Base-by-base conservation (phyloP, 2,888 invertebrate species). In the Mimachlamys varia region DNA sequence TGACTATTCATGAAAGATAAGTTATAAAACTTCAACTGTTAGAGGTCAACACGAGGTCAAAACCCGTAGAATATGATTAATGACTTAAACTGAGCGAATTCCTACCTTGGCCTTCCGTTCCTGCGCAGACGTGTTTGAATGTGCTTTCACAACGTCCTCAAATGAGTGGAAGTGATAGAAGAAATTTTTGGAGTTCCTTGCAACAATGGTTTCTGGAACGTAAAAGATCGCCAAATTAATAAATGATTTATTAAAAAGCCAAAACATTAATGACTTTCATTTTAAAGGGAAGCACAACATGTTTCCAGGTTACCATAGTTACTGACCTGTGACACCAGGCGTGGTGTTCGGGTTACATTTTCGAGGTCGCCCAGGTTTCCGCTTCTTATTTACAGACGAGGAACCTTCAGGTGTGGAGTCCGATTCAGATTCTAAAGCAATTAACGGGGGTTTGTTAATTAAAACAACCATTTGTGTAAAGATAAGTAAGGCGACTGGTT, bases 341-440 rank as follows among this genome's bases (percentile, higher is more conserved):
- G 94, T 92, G 33, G 94, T 93, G 17, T 94, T 92, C 58, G 93
- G 93, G 88, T 93, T 94, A 90, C 94, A 95, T 95, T 98, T 98
- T 93, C 98, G 98, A 0, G 98, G 98, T 93, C 98, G 97, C 0
- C 98, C 98, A 0, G 98, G 98, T 97, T 98, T 98, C 17, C 98
- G 97, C 96, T 98, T 98, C 95, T 98, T 98, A 89, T 94, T 94
- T 87, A 95, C 95, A 15, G 95, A 93, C 15, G 90, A 91, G 76
- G 90, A 90, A 17, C 90, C 93, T 22, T 94, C 94, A 62, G 94
- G 94, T 22, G 94, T 94, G 55, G 93, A 91, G 58, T 93, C 93
- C 19, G 93, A 92, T 90, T 94, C 94, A 49, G 94, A 94, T 62
- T 94, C 94, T 95, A 90, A 38, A 92, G 89, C 19, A 76, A 76